A percentile compares a stretch with the other conserved stretches of the same genome.
Conservation (phyloP, 2,888 invertebrate species). For the Lissonota sp. region DNA sequence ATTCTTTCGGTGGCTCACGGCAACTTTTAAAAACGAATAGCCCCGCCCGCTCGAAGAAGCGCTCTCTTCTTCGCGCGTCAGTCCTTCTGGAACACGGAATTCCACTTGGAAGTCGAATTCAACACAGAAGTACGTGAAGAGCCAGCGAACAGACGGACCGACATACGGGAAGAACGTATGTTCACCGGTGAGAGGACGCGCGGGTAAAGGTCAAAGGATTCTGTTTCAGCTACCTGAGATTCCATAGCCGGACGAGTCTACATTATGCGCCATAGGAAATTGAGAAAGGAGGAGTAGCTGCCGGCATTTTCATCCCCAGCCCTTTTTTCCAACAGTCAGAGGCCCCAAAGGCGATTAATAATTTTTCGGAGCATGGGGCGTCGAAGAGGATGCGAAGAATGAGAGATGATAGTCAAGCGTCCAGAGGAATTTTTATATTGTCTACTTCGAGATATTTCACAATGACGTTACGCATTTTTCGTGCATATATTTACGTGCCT, state of each 20-base stretch:
- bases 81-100: conserved; percentile 66
- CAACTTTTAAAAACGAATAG: conserved; percentile 78
- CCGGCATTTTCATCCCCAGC: conserved; percentile 63
- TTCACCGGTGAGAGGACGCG: conserved; percentile 68
- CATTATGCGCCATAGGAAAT: conserved; percentile 27
- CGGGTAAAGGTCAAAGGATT: conserved; percentile 81
- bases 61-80: conserved; percentile 19
- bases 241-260: conserved; percentile 44
- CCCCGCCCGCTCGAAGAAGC: conserved; percentile 63
- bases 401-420: neutral
- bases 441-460: neutral
- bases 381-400: neutral
- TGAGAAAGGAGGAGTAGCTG: conserved; percentile 58
- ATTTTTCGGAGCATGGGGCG: conserved; percentile 62
- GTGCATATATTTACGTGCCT: neutral
- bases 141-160: conserved; percentile 48
- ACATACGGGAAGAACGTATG: conserved; percentile 47
- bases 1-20: conserved; percentile 72
- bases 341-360: conserved; percentile 78
- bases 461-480: conserved; percentile 3
- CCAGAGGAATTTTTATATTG: neutral
- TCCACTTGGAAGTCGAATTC: conserved; percentile 17
- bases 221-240: conserved; percentile 78
- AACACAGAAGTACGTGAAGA: conserved; percentile 41
- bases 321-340: conserved; percentile 65